Evolutionary conservation across 2,113 vertebrate genomes (phyloP), one percentile per base, ranked within the genome.

Genomic region (Ammodytes marinus): DNA sequence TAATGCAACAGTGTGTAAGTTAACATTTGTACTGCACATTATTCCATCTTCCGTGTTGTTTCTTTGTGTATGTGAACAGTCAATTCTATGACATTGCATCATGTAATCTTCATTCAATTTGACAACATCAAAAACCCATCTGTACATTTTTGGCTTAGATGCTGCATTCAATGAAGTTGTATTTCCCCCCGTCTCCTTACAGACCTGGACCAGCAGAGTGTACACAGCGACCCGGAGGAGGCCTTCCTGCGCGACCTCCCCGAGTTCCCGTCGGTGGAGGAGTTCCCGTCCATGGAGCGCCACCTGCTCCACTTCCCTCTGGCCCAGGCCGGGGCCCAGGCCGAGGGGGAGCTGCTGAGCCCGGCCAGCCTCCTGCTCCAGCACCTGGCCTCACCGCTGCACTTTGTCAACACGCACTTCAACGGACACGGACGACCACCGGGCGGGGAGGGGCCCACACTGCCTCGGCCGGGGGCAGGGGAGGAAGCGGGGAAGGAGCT

Each of bases 351-450:
- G 5, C 83, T 70, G 0, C 27, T 89, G 4, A 96, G 94, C 84
- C 94, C 95, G 2, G 93, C 95, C 91, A 95, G 95, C 80, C 94
- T 96, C 70, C 94, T 97, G 65, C 93, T 97, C 90, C 96, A 97
- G 88, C 96, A 92, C 84, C 95, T 99, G 0, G 94, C 98, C 0
- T 99, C 98, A 9, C 98, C 98, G 1, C 96, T 99, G 17, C 98
- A 99, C 93, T 99, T 99, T 94, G 98, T 99, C 90, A 99, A 99
- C 95, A 97, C 98, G 0, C 98, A 99, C 94, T 99, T 99, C 95
- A 99, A 99, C 11, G 98, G 98, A 72, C 91, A 95, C 0, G 86
- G 84, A 11, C 88, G 89, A 83, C 94, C 95, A 60, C 92, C 9
- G 0, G 86, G 85, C 1, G 47, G 52, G 0, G 89, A 83, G 87